A percentile compares a stretch with the other conserved stretches of the same genome.
phyloP scores from a whole-genome alignment of 2,888 invertebrate species.

The Apoderus coryli region DNA sequence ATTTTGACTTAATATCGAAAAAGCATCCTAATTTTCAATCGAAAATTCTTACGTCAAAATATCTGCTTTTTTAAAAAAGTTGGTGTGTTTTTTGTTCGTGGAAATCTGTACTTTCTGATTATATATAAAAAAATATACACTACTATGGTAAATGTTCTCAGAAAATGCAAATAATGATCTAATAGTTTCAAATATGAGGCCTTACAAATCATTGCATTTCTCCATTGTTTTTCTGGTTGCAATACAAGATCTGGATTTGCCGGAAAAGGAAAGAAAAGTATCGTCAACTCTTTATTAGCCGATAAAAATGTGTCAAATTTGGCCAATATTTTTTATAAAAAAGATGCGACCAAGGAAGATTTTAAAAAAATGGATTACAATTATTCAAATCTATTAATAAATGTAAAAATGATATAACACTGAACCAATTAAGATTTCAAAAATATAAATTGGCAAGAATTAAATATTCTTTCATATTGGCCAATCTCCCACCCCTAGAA shows the following conservation, averaged over 20 bases:
- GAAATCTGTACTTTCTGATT: too few relatives aligned
- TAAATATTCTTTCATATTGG: conserved; percentile 15
- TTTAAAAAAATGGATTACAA: conserved; percentile 13
- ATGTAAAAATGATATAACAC: conserved; percentile 7
- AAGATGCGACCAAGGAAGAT: conserved; percentile 4
- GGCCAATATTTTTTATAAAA: conserved; percentile 10
- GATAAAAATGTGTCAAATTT: conserved; percentile 11
- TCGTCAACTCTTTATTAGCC: conserved; percentile 11
- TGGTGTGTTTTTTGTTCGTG: too few relatives aligned
- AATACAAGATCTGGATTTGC: conserved; percentile 12
- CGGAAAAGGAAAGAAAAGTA: conserved; percentile 6
- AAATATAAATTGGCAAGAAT: conserved; percentile 8
- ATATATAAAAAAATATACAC: too few relatives aligned
- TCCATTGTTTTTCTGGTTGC: conserved; percentile 12
- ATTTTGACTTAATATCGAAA: too few relatives aligned
- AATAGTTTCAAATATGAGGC: conserved; percentile 17
- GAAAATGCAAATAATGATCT: too few relatives aligned
- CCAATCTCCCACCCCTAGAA: conserved; percentile 17
- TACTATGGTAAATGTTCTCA: too few relatives aligned
- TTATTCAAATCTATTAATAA: conserved; percentile 7
- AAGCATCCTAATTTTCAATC: too few relatives aligned
- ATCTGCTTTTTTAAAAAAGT: too few relatives aligned
- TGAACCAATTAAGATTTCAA: conserved; percentile 5
- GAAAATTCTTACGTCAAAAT: too few relatives aligned
- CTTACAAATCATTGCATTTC: conserved; percentile 11